Evolutionary conservation across 2,888 invertebrate species (phyloP).

Genomic region (Pandemis heparana): DNA sequence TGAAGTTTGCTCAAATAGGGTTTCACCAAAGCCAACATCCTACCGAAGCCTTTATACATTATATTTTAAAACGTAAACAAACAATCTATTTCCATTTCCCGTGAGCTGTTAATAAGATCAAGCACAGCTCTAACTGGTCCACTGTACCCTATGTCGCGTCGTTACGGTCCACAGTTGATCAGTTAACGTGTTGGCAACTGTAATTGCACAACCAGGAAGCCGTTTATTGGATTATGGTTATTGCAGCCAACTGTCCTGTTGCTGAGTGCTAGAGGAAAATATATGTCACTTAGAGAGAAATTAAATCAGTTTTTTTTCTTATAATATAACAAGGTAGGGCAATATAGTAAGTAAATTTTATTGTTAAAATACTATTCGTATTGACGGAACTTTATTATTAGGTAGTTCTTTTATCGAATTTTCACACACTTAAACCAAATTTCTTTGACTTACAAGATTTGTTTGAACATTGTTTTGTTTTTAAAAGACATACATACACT

Average conservation of each 20-base stretch:
- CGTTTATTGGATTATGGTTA: conserved; percentile 44
- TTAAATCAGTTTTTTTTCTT: too few relatives aligned
- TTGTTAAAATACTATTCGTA: too few relatives aligned
- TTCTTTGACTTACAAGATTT: too few relatives aligned
- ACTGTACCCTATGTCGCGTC: too few relatives aligned
- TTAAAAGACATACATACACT: too few relatives aligned
- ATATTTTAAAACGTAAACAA: conserved; percentile 6
- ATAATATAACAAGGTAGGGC: too few relatives aligned
- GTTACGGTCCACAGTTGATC: neutral
- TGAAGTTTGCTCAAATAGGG: neutral
- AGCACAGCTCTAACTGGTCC: neutral
- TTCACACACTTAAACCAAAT: too few relatives aligned
- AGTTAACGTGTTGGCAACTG: neutral
- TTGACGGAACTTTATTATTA: too few relatives aligned
- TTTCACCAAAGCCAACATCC: neutral
- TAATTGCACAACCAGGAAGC: conserved; percentile 45
- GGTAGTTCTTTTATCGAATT: too few relatives aligned
- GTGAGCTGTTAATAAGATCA: conserved; percentile 1
- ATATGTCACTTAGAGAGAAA: too few relatives aligned
- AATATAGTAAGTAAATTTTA: too few relatives aligned
- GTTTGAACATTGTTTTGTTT: too few relatives aligned
- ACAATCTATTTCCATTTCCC: neutral
- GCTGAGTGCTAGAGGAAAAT: neutral
- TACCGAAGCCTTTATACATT: neutral
- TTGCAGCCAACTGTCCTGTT: conserved; percentile 35